Percentiles rank a stretch among this genome's conserved stretches.
phyloP scores from a whole-genome alignment of 2,888 invertebrate species.

The Cybosia mesomella region DNA sequence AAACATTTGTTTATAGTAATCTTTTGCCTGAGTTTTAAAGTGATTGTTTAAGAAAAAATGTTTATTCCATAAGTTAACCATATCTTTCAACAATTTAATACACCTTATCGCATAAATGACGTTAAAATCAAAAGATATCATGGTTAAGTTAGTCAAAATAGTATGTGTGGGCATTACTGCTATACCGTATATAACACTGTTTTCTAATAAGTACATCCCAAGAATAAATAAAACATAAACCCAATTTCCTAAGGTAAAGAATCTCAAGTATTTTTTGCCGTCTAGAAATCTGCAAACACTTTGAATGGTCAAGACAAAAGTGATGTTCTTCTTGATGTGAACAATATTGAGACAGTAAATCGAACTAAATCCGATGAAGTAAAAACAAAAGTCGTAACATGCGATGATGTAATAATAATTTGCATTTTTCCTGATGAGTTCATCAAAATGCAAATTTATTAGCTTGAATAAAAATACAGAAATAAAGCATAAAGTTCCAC shows the following conservation, averaged over 20 bases:
- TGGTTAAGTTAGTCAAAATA: not conserved
- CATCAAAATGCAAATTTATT: not conserved
- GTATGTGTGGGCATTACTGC: constrained; percentile 8
- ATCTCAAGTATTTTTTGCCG: not conserved
- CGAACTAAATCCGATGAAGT: constrained; percentile 13
- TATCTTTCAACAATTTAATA: constrained; percentile 27
- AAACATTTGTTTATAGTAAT: constrained; percentile 12
- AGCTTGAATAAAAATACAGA: not conserved
- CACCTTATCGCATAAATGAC: constrained; percentile 24
- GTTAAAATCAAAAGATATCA: constrained; percentile 23
- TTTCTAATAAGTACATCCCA: not conserved
- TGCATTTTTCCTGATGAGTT: not conserved
- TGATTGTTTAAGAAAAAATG: constrained; percentile 3
- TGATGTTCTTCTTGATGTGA: constrained; percentile 20
- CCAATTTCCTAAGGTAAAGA: constrained; percentile 21
- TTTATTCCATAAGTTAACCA: constrained; percentile 31
- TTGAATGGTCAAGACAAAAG: constrained; percentile 36
- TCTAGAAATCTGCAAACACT: constrained; percentile 23
- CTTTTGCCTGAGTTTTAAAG: not conserved
- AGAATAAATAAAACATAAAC: not conserved
- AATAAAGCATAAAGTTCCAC: not conserved
- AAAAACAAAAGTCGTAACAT: constrained; percentile 18
- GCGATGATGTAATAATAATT: constrained; percentile 7
- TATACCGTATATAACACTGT: not conserved
- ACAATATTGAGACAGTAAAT: constrained; percentile 14